Conservation (phyloP, 2,113 vertebrate species). For the Quiscalus mexicanus region DNA sequence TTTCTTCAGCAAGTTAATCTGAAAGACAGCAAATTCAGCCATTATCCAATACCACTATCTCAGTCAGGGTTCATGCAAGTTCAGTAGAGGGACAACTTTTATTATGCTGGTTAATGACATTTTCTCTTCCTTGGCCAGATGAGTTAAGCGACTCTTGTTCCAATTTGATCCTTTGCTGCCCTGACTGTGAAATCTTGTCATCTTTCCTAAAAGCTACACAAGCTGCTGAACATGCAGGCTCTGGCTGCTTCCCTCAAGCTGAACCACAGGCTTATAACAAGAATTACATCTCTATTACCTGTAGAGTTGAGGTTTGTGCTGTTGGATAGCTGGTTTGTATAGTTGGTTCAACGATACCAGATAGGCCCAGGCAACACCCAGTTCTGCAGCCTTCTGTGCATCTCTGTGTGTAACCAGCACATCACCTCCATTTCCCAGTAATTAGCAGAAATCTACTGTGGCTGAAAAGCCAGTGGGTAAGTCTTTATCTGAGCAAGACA, state of each 20-base stretch:
- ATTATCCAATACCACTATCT: neutral
- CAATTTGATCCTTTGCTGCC: neutral
- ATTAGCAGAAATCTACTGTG: neutral
- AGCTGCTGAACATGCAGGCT: neutral
- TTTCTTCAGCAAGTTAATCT: neutral
- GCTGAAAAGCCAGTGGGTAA: neutral
- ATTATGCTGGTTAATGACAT: neutral
- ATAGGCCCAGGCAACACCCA: neutral
- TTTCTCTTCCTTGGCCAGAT: neutral
- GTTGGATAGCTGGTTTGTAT: neutral
- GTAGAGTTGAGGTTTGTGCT: neutral
- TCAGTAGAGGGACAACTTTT: constrained; percentile 10
- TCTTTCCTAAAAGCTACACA: neutral
- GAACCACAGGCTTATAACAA: neutral
- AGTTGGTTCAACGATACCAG: neutral
- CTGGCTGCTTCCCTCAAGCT: neutral
- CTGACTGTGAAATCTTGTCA: neutral
- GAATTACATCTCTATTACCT: neutral
- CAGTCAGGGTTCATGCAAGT: neutral
- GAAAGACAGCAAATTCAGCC: neutral
- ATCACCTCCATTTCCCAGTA: neutral
- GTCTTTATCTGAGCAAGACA: neutral
- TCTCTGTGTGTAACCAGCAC: neutral
- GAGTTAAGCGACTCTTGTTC: neutral
- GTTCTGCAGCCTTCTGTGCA: neutral